Evolutionary conservation across 2,888 invertebrate species (phyloP), one percentile per base, ranked within the genome.

Genomic region (Melinaea marsaeus): DNA sequence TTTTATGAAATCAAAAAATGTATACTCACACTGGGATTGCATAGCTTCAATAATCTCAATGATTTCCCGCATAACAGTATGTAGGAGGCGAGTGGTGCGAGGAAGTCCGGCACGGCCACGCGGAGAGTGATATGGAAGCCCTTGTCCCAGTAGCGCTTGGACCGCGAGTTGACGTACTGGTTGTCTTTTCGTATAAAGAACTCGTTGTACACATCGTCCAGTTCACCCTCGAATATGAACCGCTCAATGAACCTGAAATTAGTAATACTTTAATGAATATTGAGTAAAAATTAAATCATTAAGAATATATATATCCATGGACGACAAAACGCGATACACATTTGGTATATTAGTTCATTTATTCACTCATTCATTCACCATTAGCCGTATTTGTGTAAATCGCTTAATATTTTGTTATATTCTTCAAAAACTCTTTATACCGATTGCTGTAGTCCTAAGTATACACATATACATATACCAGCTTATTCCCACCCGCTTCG

Each of bases 161-260:
- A 92, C 33, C 92, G 88, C 42, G 93, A 92, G 67, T 93, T 92
- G 22, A 93, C 88, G 72, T 94, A 94, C 65, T 94, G 93, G 0
- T 91, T 88, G 75, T 94, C 93, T 22, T 93, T 92, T 58, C 93
- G 92, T 60, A 98, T 95, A 84, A 98, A 97, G 74, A 97, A 96
- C 85, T 98, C 98, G 71, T 95, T 94, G 75, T 94, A 94, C 13
- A 92, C 91, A 81, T 97, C 97, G 67, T 95, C 94, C 13, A 97
- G 86, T 60, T 93, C 92, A 0, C 98, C 98, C 79, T 96, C 95
- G 75, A 96, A 95, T 66, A 98, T 93, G 94, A 98, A 98, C 65
- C 94, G 93, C 76, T 95, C 94, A 46, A 98, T 91, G 77, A 95
- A 93, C 65, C 94, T 93, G 66, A 55, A 59, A 58, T 32, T 51